Conservation (phyloP, 2,797 vertebrate species). For the Darevskia nairensis region DNA sequence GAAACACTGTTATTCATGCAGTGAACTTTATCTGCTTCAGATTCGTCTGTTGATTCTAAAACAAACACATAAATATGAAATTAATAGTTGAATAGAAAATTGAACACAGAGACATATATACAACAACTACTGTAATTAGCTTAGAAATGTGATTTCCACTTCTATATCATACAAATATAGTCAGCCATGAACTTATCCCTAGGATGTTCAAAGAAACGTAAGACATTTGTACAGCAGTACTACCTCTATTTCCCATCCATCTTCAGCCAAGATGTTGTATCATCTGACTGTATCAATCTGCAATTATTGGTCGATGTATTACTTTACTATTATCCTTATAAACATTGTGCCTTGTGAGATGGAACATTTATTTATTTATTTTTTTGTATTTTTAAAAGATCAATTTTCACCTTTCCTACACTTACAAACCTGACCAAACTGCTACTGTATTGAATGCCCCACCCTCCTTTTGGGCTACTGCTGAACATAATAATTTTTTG, state of each 20-base stretch:
- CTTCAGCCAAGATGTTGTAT: background rate
- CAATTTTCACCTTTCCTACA: background rate
- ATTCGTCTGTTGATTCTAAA: constrained; percentile 97
- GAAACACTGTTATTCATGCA: constrained; percentile 99
- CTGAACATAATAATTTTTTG: too few relatives aligned
- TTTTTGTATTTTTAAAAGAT: background rate
- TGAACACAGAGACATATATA: accelerated
- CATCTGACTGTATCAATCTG: background rate
- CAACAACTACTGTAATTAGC: background rate
- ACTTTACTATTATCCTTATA: background rate
- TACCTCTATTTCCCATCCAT: background rate
- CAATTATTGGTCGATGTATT: background rate
- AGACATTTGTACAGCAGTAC: background rate
- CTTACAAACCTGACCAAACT: background rate
- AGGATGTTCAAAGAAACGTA: background rate
- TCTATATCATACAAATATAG: background rate
- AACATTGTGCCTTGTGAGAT: background rate
- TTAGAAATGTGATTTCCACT: background rate
- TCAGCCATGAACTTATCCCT: background rate
- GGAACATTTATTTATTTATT: background rate
- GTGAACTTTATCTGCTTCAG: constrained; percentile 96
- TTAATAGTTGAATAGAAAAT: constrained; percentile 21
- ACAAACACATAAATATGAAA: constrained; percentile 44
- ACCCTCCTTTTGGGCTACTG: too few relatives aligned
- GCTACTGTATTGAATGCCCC: background rate